Evolutionary conservation across 2,113 vertebrate genomes (phyloP).

Genomic region (Nyctereutes procyonoides): DNA sequence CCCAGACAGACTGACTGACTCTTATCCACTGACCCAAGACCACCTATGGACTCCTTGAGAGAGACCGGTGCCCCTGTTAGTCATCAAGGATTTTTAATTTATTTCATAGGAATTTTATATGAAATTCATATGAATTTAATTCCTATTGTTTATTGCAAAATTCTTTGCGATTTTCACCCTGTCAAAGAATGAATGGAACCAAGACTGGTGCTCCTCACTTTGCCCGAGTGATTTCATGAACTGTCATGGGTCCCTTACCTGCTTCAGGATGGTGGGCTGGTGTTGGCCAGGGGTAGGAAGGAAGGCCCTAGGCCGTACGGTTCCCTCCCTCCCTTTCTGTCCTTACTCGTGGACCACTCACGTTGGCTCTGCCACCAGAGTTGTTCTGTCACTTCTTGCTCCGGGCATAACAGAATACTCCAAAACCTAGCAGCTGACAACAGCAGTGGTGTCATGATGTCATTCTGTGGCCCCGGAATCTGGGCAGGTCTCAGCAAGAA

Average conservation of each 20-base stretch:
- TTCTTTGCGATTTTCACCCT: neutral
- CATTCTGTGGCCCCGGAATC: neutral
- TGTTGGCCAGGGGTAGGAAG: neutral
- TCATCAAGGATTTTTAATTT: neutral
- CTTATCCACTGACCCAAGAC: neutral
- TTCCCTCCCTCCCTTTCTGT: neutral
- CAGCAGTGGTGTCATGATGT: neutral
- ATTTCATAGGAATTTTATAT: neutral
- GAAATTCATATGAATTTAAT: neutral
- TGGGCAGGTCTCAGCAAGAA: neutral
- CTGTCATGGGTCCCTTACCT: neutral
- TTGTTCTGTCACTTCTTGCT: neutral
- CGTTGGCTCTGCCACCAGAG: neutral
- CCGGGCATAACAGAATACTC: neutral
- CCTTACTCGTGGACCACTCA: neutral
- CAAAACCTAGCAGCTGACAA: neutral
- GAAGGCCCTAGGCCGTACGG: neutral
- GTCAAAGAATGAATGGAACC: neutral
- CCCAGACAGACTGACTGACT: neutral
- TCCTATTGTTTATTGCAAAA: neutral
- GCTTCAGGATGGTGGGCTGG: neutral
- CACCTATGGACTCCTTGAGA: neutral
- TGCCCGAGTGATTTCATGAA: neutral
- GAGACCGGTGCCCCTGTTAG: neutral
- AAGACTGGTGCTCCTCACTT: neutral